A percentile compares a stretch with the other conserved stretches of the same genome.
phyloP scores from a whole-genome alignment of 2,888 invertebrate species.

The Eristalis pertinax region DNA sequence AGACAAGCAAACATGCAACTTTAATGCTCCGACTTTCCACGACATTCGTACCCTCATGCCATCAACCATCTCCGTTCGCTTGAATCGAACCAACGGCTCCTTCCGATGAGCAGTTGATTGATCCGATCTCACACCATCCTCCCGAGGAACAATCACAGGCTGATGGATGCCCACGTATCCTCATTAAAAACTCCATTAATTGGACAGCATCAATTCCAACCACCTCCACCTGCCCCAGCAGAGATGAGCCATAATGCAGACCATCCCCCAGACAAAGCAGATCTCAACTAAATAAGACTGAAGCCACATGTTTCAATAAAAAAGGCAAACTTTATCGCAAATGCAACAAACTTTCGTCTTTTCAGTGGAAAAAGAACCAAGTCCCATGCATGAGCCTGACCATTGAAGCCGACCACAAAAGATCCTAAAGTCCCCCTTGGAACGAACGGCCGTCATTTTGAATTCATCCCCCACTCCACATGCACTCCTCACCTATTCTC shows the following conservation, averaged over 20 bases:
- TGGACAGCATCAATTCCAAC: background rate
- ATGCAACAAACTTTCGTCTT: background rate
- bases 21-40: too few species aligned
- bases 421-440: background rate
- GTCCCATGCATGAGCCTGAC: background rate
- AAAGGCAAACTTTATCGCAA: background rate
- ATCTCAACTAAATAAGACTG: background rate
- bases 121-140: background rate
- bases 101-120: background rate
- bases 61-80: too few species aligned
- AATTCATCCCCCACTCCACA: background rate
- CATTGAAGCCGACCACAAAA: slow-evolving; percentile 7
- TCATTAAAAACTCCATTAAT: background rate
- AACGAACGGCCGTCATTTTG: slow-evolving; percentile 14
- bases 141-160: background rate
- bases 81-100: too few species aligned
- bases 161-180: background rate
- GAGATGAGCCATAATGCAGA: background rate
- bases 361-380: background rate
- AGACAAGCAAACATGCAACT: too few species aligned
- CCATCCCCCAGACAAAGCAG: background rate
- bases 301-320: background rate
- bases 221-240: background rate
- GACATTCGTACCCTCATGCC: too few species aligned
- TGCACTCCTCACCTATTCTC: background rate